Conservation (phyloP, 1,140 invertebrate genomes). For the Drosophila rhopaloa region DNA sequence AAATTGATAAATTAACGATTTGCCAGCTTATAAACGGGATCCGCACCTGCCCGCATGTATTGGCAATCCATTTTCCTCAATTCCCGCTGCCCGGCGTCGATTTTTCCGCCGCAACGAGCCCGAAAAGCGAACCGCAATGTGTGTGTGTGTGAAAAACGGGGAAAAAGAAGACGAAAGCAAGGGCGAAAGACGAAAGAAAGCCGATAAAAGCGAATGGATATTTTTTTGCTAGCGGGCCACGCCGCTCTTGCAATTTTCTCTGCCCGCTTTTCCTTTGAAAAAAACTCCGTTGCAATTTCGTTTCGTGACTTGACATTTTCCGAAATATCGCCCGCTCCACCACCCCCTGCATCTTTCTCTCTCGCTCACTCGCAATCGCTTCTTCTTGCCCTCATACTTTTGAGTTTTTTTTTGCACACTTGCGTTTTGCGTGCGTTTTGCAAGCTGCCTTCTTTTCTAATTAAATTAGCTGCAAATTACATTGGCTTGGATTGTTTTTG, state of each 20-base stretch:
- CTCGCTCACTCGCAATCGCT: slow-evolving; percentile 32
- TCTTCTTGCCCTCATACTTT: slow-evolving; percentile 51
- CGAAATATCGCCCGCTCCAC: slow-evolving; percentile 25
- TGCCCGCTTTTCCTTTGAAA: slow-evolving; percentile 18
- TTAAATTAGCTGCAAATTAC: slow-evolving; percentile 70
- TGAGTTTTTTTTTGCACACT: slow-evolving; percentile 51
- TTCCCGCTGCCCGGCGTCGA: slow-evolving; percentile 11
- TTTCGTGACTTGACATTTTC: slow-evolving; percentile 80
- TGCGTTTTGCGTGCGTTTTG: slow-evolving; percentile 29
- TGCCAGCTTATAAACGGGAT: slow-evolving; percentile 43
- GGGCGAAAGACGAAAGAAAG: slow-evolving; percentile 61
- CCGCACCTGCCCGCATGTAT: slow-evolving; percentile 13
- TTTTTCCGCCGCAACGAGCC: slow-evolving; percentile 15
- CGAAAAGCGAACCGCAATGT: slow-evolving; percentile 23
- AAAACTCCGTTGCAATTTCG: slow-evolving; percentile 47
- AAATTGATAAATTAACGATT: slow-evolving; percentile 70
- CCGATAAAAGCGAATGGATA: slow-evolving; percentile 63
- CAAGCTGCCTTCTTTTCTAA: slow-evolving; percentile 73
- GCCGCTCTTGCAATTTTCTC: slow-evolving; percentile 11
- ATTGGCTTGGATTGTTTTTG: slow-evolving; percentile 61
- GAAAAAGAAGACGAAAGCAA: slow-evolving; percentile 56
- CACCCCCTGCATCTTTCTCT: slow-evolving; percentile 4
- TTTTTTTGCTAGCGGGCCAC: slow-evolving; percentile 33
- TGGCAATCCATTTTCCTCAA: slow-evolving; percentile 14
- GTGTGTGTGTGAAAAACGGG: slow-evolving; percentile 65